Conservation (phyloP, 2,113 vertebrate genomes). For the Acrocephalus arundinaceus region DNA sequence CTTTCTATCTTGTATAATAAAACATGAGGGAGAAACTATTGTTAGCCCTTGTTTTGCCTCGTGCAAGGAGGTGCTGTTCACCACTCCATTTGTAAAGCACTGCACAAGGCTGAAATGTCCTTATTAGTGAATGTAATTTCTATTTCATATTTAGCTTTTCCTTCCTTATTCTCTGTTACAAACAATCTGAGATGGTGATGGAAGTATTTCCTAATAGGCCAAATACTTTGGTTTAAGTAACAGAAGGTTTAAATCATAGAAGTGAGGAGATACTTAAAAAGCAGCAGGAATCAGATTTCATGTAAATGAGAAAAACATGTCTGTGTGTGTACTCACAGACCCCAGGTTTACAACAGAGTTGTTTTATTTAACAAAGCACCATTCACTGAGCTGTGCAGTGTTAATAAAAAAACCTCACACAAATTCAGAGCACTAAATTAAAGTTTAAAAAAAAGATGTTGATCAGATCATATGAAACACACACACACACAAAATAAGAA, state of each 20-base stretch:
- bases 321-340: neutral
- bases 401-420: neutral
- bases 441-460: neutral
- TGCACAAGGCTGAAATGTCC: neutral
- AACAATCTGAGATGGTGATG: neutral
- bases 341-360: neutral
- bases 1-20: constrained; percentile 10
- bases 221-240: neutral
- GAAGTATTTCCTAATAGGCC: neutral
- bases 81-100: neutral
- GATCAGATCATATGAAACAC: neutral
- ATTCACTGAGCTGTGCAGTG: neutral
- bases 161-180: neutral
- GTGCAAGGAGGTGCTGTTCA: neutral
- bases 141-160: neutral
- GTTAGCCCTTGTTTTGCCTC: neutral
- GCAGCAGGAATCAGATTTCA: neutral
- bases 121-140: neutral
- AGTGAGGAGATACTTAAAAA: neutral
- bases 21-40: constrained; percentile 32
- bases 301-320: neutral
- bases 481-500: neutral
- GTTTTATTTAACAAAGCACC: neutral
- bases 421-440: neutral
- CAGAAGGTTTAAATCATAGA: neutral